Conservation (phyloP, 2,797 vertebrate genomes). For the Alca torda region DNA sequence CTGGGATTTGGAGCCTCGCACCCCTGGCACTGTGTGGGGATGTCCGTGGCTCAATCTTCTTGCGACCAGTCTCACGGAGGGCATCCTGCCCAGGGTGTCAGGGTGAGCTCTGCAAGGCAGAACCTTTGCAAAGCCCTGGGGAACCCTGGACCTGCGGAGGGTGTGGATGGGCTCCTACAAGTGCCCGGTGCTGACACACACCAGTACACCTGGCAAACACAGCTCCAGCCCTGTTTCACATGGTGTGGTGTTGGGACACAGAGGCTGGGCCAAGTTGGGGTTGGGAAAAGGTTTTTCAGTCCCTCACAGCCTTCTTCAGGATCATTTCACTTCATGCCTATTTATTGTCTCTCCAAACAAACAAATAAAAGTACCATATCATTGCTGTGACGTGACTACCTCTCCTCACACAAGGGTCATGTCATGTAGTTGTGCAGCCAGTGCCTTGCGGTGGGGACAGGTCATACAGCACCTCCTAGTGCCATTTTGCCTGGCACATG, state of each 20-base stretch:
- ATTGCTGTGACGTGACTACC: neutral
- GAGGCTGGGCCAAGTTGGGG: neutral
- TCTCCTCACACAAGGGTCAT: accelerated
- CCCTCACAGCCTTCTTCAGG: neutral
- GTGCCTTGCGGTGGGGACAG: neutral
- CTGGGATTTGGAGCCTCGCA: accelerated
- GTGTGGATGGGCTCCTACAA: neutral
- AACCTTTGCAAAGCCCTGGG: neutral
- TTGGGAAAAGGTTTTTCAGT: neutral
- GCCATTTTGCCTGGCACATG: neutral
- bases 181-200: accelerated
- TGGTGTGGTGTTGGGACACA: neutral
- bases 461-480: neutral
- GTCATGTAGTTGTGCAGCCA: neutral
- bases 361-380: neutral
- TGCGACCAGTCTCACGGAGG: neutral
- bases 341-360: neutral
- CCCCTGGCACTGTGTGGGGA: neutral
- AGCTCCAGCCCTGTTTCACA: neutral
- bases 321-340: neutral
- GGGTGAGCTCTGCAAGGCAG: neutral
- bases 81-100: neutral
- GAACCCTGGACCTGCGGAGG: too few species aligned
- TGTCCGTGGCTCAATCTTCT: neutral
- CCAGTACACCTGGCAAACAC: neutral